phyloP scores from a whole-genome alignment of 2,113 vertebrate species.

The Corynorhinus townsendii region DNA sequence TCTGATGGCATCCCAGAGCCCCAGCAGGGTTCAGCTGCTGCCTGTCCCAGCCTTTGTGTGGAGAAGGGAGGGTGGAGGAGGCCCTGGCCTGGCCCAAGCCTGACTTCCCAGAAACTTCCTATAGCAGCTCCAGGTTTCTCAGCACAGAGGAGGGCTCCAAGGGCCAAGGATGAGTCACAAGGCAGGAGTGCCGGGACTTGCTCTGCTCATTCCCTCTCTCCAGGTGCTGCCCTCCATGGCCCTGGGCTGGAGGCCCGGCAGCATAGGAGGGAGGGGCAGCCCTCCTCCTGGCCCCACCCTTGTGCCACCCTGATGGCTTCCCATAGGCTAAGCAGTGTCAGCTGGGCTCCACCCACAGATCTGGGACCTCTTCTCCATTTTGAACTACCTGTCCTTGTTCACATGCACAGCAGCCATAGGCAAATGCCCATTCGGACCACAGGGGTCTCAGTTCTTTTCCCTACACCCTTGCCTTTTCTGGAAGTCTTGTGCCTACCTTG shows the following conservation, averaged over 20 bases:
- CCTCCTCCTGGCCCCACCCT: not conserved
- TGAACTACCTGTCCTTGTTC: not conserved
- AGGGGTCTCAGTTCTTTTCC: not conserved
- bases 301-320: not conserved
- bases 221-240: not conserved
- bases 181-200: not conserved
- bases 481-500: not conserved
- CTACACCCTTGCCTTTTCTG: not conserved
- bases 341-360: not conserved
- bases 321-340: not conserved
- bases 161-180: conserved; percentile 45
- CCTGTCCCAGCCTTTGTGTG: not conserved
- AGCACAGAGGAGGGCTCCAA: not conserved
- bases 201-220: not conserved
- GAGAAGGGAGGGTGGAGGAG: not conserved
- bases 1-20: not conserved
- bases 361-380: not conserved
- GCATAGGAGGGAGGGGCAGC: not conserved
- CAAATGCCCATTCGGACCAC: not conserved
- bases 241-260: not conserved
- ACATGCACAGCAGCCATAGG: not conserved
- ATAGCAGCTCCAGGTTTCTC: not conserved
- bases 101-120: not conserved
- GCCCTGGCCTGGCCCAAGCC: not conserved
- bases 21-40: no score